Base-by-base conservation (phyloP, 2,113 vertebrate species). In the Otus sunia region DNA sequence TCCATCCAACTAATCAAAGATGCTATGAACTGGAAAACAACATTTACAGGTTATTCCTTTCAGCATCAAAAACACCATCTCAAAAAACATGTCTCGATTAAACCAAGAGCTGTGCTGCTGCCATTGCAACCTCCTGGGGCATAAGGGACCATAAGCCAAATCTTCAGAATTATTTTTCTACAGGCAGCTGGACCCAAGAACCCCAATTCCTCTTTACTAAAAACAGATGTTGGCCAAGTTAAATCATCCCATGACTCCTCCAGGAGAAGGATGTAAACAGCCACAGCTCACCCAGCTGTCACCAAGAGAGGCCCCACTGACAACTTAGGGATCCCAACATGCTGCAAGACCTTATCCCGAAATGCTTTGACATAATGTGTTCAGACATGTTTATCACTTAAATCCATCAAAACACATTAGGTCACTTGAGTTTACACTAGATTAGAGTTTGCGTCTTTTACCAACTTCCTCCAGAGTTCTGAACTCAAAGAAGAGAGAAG, bases 221-320 rank as follows among this genome's bases (percentile, higher is more conserved):
- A 78, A 92, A 15, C 96, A 95, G 86, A 95, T 80, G 84, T 95
- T 4, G 0, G 58, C 59, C 79, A 66, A 92, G 62, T 91, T 68
- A 85, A 95, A 91, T 92, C 95, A 96, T 76, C 62, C 59, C 47
- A 62, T 58, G 83, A 43, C 59, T 92, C 72, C 75, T 91, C 52
- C 36, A 62, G 66, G 64, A 96, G 78, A 76, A 79, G 69, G 86
- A 91, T 52, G 80, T 82, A 97, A 95, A 90, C 91, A 97, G 87
- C 80, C 81, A 78, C 86, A 69, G 74, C 71, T 79, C 81, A 83
- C 45, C 64, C 92, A 93, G 88, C 75, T 90, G 75, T 73, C 92
- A 62, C 78, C 56, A 37, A 79, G n/a, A 93, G 78, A 86, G 88
- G 75, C 80, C 78, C 56, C 5, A 0, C 43, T 60, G 36, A 72